Evolutionary conservation across 1,140 invertebrate species (phyloP), one percentile per base, ranked within the genome.

Genomic region (Panulirus ornatus): DNA sequence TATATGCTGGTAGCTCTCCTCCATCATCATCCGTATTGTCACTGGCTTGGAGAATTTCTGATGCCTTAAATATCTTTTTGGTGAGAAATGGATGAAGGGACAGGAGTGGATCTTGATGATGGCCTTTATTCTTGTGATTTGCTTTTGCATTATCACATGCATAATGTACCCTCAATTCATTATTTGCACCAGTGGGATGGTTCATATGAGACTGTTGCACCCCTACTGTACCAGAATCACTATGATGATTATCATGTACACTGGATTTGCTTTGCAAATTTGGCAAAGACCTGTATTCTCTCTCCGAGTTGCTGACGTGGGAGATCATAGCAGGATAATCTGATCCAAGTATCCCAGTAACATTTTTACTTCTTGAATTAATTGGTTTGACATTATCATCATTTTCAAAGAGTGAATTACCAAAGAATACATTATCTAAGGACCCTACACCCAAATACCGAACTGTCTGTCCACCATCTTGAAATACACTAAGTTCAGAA

Each of bases 11-110:
- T 30, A 22, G 22, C 19, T 70, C 58, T 34, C 66, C 34, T 1
- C 27, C 81, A 63, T 83, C 81, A 14, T 83, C 81, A 70, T 84
- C 82, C 22, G 82, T 84, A 30, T 42, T 16, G 16, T 71, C 58
- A 44, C 58, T 84, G 19, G 58, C 58, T 34, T 81, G 78, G 42
- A 84, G 9, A 58, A 84, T 84, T 44, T 84, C 82, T 47, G 82
- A 84, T 14, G 82, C 82, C 40, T n/a, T 84, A 44, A 22, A 34
- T 8, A 84, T 70, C 27, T 71, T 84, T 16, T 11, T 40, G 27
- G 54, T 42, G 38, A 66, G 42, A 14, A 19, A 42, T 40, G 54
- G 82, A 44, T 40, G 42, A 14, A 30, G 2, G 42, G 82, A 70
- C 44, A 1, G 1, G 5, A 8, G n/a, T 66, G 22, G n/a, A 75